These are phyloP conservation scores for Parasteatoda tepidariorum DNA, from an alignment of 1,140 invertebrate genomes.

Conservation along the genomic window DNA sequence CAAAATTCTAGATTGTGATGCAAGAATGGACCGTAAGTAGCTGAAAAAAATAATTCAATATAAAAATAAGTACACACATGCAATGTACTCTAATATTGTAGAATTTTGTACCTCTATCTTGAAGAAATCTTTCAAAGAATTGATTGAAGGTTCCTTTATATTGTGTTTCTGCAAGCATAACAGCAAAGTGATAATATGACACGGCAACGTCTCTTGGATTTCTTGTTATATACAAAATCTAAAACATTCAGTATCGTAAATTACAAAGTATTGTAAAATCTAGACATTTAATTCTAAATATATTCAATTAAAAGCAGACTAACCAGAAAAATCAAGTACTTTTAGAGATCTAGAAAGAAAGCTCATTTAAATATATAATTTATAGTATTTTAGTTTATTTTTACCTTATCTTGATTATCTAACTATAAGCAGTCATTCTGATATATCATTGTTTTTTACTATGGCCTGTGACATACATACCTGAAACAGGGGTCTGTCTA, in stretches of 20 bases:
- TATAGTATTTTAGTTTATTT: no score
- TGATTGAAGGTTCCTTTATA: conserved; percentile 79
- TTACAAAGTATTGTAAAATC: no score
- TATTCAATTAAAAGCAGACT: no score
- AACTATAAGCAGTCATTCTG: no score
- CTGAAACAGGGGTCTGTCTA: no score
- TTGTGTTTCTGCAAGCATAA: conserved; percentile 69
- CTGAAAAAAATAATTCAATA: conserved; percentile 9
- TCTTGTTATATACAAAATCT: conserved; percentile 66
- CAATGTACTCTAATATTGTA: neutral
- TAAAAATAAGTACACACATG: neutral
- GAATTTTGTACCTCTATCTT: conserved; percentile 24
- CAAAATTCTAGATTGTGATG: conserved; percentile 48
- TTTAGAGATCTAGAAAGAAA: no score
- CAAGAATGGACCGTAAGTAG: conserved; percentile 51
- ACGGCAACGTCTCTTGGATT: conserved; percentile 72
- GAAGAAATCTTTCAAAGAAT: conserved; percentile 81
- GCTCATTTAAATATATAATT: no score
- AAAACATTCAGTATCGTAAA: neutral
- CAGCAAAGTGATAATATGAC: conserved; percentile 71
- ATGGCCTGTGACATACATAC: no score
- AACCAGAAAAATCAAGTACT: no score
- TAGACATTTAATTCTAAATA: no score
- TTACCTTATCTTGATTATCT: no score
- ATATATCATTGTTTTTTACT: no score